A percentile compares a stretch with the other conserved stretches of the same genome.
These are phyloP conservation scores for Cydia pomonella DNA, from an alignment of 1,140 invertebrate species.

Conservation along the genomic window DNA sequence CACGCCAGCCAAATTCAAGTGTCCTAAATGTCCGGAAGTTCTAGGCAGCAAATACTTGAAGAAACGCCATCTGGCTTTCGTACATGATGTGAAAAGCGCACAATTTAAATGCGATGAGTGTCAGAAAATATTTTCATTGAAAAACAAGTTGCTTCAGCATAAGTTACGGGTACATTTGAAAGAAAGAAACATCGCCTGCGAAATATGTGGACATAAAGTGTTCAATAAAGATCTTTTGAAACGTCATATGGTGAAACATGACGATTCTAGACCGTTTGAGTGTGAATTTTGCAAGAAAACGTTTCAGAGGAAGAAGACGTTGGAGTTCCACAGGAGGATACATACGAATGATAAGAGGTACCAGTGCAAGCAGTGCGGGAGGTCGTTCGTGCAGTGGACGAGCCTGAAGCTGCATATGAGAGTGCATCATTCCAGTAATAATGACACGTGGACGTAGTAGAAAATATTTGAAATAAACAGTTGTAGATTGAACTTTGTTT, in stretches of 20 bases:
- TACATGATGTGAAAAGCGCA: conserved; percentile 52
- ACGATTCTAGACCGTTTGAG: conserved; percentile 81
- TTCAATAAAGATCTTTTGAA: conserved; percentile 38
- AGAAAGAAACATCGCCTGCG: conserved; percentile 20
- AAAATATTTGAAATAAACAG: not conserved
- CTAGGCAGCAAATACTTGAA: conserved; percentile 51
- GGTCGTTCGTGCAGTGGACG: conserved; percentile 51
- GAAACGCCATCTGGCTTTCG: conserved; percentile 53
- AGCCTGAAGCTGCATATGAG: conserved; percentile 52
- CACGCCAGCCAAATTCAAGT: conserved; percentile 37
- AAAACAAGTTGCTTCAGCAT: conserved; percentile 50
- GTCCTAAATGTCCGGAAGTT: conserved; percentile 52
- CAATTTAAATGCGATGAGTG: conserved; percentile 55
- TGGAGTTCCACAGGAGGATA: conserved; percentile 41
- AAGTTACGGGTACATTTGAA: conserved; percentile 58
- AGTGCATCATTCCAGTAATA: conserved; percentile 45
- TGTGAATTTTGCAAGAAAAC: conserved; percentile 81
- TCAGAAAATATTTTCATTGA: conserved; percentile 44
- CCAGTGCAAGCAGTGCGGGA: conserved; percentile 52
- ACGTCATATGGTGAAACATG: conserved; percentile 83
- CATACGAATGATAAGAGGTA: conserved; percentile 54
- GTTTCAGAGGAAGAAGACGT: conserved; percentile 80
- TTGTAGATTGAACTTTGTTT: not conserved
- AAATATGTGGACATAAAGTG: conserved; percentile 34
- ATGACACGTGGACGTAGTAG: not conserved